Percentiles rank a stretch among this genome's conserved stretches.
phyloP scores from a whole-genome alignment of 2,888 invertebrate genomes.

The Campoplex capitator region DNA sequence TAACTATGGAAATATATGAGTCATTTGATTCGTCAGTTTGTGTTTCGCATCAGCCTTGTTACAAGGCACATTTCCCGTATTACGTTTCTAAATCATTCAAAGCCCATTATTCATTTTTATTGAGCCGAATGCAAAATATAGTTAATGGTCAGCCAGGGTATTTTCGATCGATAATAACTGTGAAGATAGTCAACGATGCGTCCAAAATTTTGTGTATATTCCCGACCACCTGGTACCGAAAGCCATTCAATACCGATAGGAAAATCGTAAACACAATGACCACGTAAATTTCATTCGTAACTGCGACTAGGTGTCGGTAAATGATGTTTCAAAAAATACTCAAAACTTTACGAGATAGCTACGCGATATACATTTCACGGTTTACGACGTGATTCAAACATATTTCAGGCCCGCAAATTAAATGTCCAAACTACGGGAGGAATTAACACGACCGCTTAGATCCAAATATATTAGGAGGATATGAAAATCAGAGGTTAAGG shows the following conservation, averaged over 20 bases:
- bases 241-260: background rate
- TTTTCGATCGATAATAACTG: background rate
- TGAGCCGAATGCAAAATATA: background rate
- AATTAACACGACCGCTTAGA: constrained; percentile 22
- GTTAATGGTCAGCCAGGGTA: background rate
- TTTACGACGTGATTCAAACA: constrained; percentile 23
- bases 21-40: too few species aligned
- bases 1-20: too few species aligned
- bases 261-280: background rate
- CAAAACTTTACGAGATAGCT: background rate
- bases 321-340: constrained; percentile 3
- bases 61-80: too few species aligned
- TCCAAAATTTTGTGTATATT: background rate
- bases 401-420: constrained; percentile 23
- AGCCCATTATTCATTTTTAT: background rate
- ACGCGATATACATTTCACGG: background rate
- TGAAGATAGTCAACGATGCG: background rate
- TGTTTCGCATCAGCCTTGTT: too few species aligned
- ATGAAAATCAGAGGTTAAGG: constrained; percentile 14
- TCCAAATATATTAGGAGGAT: constrained; percentile 40
- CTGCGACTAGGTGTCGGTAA: background rate
- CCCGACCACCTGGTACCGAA: background rate
- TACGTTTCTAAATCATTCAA: too few species aligned
- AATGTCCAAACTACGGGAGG: constrained; percentile 17
- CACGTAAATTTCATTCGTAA: background rate